phyloP scores from a whole-genome alignment of 2,797 vertebrate species.

The Potorous gilbertii region DNA sequence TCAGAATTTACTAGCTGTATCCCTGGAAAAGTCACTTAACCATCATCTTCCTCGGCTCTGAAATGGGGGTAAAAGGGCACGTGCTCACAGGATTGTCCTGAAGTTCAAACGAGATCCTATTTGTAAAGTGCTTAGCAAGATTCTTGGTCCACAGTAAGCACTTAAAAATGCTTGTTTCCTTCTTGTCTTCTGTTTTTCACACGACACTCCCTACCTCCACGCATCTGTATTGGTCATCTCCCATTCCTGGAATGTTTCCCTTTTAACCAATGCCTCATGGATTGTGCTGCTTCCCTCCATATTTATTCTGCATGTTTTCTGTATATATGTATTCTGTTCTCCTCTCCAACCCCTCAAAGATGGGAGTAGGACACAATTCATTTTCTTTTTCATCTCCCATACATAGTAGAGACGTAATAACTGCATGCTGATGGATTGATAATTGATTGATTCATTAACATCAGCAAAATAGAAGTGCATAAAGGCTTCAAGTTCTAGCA shows the following conservation, averaged over 20 bases:
- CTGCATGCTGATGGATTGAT: neutral
- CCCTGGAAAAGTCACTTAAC: neutral
- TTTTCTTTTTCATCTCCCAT: neutral
- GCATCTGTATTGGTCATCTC: neutral
- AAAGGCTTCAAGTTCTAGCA: neutral
- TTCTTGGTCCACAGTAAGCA: neutral
- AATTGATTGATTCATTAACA: neutral
- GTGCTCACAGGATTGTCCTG: neutral
- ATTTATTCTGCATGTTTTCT: neutral
- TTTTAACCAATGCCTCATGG: neutral
- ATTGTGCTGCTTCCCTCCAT: neutral
- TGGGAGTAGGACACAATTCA: neutral
- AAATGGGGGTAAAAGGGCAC: neutral
- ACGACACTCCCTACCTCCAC: neutral
- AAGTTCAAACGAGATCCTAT: neutral
- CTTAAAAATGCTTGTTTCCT: neutral
- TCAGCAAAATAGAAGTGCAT: neutral
- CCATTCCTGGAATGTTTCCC: neutral
- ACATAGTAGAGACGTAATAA: neutral
- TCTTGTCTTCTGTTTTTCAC: neutral
- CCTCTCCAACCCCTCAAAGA: neutral
- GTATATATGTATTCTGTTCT: neutral
- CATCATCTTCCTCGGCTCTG: neutral
- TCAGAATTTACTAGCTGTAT: neutral
- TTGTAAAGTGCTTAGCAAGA: neutral